These are phyloP conservation scores for Campylomormyrus numenius DNA, from an alignment of 2,113 vertebrate genomes.

Conservation along the genomic window DNA sequence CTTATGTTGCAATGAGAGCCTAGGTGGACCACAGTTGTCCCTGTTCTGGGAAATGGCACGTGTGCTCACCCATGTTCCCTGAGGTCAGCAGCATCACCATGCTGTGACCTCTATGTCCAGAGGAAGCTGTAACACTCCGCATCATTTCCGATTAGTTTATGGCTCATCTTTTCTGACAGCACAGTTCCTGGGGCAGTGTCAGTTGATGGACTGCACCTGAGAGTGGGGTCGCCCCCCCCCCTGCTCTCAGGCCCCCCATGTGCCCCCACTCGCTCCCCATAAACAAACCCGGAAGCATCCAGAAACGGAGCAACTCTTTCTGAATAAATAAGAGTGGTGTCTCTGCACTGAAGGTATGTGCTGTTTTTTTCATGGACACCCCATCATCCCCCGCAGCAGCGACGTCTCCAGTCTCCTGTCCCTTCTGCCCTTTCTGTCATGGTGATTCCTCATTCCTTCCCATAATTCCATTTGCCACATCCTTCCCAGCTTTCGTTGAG, in stretches of 20 bases:
- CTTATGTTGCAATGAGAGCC: neutral
- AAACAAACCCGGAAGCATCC: neutral
- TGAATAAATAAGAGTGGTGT: neutral
- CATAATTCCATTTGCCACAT: neutral
- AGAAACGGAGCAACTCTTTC: neutral
- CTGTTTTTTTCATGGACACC: neutral
- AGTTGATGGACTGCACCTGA: neutral
- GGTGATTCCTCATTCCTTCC: neutral
- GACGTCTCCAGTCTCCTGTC: neutral
- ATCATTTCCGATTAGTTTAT: neutral
- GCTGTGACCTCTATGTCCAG: neutral
- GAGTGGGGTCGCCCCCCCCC: neutral
- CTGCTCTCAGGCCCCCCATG: neutral
- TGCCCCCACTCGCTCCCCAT: neutral
- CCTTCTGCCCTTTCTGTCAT: neutral
- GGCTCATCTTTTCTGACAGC: neutral
- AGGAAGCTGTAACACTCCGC: too few species aligned
- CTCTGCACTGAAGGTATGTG: neutral
- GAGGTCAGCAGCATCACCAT: neutral
- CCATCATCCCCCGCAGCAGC: neutral
- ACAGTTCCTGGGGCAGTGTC: neutral
- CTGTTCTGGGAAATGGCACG: neutral
- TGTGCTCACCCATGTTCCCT: neutral
- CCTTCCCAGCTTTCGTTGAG: neutral
- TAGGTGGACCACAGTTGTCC: neutral